These are phyloP conservation scores for Hydriomena furcata DNA, from an alignment of 2,888 invertebrate species.

Conservation along the genomic window DNA sequence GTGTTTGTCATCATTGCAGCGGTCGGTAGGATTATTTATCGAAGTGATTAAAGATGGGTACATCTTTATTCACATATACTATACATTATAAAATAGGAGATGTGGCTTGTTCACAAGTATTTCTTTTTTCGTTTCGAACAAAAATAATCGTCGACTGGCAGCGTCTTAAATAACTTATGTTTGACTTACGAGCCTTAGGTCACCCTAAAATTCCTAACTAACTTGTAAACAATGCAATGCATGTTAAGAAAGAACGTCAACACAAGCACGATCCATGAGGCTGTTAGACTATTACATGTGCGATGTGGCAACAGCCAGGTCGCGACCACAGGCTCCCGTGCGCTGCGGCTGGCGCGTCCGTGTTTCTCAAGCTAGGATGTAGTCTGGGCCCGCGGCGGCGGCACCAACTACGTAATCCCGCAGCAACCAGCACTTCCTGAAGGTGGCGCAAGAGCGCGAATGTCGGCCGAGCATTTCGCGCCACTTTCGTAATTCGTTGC, in stretches of 20 bases:
- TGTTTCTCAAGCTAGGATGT: slow-evolving; percentile 59
- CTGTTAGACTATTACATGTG: slow-evolving; percentile 24
- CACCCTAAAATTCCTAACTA: neutral
- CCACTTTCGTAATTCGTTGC: slow-evolving; percentile 83
- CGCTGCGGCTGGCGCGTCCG: slow-evolving; percentile 29
- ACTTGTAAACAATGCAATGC: slow-evolving; percentile 20
- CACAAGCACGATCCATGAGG: slow-evolving; percentile 19
- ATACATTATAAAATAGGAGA: too few species aligned
- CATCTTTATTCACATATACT: too few species aligned
- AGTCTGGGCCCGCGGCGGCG: slow-evolving; percentile 50
- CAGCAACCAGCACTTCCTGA: slow-evolving; percentile 80
- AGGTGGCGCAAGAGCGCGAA: slow-evolving; percentile 82
- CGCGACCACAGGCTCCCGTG: slow-evolving; percentile 56
- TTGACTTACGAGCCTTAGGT: too few species aligned
- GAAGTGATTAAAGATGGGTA: too few species aligned
- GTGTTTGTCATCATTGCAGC: too few species aligned
- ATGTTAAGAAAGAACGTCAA: slow-evolving; percentile 41
- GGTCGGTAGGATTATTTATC: too few species aligned
- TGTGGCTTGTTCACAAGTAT: too few species aligned
- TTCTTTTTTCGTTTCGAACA: too few species aligned
- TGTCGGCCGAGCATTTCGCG: slow-evolving; percentile 83
- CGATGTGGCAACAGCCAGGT: slow-evolving; percentile 39
- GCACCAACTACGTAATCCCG: slow-evolving; percentile 74
- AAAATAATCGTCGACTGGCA: too few species aligned
- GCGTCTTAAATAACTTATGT: too few species aligned